Conservation (phyloP, 2,888 invertebrate species). For the Brachyptera risi region DNA sequence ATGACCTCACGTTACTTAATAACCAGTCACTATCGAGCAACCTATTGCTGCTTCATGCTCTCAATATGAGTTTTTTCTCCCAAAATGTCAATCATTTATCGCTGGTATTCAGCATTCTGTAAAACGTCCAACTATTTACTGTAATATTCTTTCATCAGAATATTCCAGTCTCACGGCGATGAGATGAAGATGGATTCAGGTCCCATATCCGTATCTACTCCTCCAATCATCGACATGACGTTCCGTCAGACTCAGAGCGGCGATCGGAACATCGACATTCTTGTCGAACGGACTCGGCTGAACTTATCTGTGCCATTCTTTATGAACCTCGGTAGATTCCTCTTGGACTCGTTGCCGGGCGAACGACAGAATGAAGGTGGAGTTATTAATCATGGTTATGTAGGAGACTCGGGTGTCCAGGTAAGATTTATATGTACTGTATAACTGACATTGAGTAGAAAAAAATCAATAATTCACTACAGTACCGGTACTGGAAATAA, state of each 20-base stretch:
- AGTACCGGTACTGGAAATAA: too few species aligned
- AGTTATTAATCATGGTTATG: slow-evolving; percentile 67
- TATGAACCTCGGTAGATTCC: slow-evolving; percentile 52
- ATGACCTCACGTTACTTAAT: too few species aligned
- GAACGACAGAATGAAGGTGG: slow-evolving; percentile 61
- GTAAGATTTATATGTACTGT: too few species aligned
- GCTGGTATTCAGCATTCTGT: background rate
- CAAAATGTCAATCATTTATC: background rate
- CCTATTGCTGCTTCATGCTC: too few species aligned
- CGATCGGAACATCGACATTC: slow-evolving; percentile 61
- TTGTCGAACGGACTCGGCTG: slow-evolving; percentile 66
- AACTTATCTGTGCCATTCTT: slow-evolving; percentile 72
- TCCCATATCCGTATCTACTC: slow-evolving; percentile 57
- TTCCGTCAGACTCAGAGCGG: slow-evolving; percentile 60
- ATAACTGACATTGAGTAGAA: too few species aligned
- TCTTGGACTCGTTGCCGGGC: slow-evolving; percentile 59
- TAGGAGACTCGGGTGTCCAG: slow-evolving; percentile 50
- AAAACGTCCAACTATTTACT: background rate
- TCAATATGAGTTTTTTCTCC: too few species aligned
- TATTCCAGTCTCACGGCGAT: slow-evolving; percentile 62
- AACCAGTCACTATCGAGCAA: too few species aligned
- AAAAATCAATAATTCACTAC: too few species aligned
- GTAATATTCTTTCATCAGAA: slow-evolving; percentile 46
- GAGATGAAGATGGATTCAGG: slow-evolving; percentile 42
- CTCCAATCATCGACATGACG: slow-evolving; percentile 67